Evolutionary conservation across 2,113 vertebrate species (phyloP).

Genomic region (Sinocyclocheilus maitianheensis): DNA sequence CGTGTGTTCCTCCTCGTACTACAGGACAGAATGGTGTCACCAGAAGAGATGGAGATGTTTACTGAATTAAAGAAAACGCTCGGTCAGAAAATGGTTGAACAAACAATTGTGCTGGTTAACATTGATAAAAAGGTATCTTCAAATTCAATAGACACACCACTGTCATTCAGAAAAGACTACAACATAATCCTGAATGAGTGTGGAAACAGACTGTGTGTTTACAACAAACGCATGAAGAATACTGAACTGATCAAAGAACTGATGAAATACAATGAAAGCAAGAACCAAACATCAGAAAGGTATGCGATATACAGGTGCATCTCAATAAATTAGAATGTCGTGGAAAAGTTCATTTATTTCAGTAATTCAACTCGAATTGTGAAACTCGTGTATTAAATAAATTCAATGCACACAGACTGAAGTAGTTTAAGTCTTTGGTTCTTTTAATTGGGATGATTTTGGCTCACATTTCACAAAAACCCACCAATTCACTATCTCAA

Average conservation of each 20-base stretch:
- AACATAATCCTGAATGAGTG: background rate
- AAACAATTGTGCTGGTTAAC: background rate
- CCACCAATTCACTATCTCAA: too few relatives aligned
- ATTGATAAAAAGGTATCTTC: background rate
- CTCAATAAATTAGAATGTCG: too few relatives aligned
- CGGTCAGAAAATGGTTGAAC: background rate
- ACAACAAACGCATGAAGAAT: background rate
- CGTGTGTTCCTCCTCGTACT: slow-evolving; percentile 21
- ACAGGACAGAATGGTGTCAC: background rate
- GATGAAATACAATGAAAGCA: background rate
- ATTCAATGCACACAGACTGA: too few relatives aligned
- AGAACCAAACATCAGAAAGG: background rate
- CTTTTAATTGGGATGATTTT: too few relatives aligned
- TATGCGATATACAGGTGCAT: background rate
- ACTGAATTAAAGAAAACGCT: background rate
- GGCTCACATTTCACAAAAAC: too few relatives aligned
- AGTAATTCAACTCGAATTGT: too few relatives aligned
- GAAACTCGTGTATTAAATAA: too few relatives aligned
- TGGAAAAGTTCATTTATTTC: too few relatives aligned
- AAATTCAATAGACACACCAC: too few relatives aligned
- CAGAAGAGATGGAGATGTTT: slow-evolving; percentile 15
- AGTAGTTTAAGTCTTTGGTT: too few relatives aligned
- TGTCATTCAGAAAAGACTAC: background rate
- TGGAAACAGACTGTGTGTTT: background rate
- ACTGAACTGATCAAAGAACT: background rate